Evolutionary conservation across 2,888 invertebrate species (phyloP).

Genomic region (Xestia xanthographa): DNA sequence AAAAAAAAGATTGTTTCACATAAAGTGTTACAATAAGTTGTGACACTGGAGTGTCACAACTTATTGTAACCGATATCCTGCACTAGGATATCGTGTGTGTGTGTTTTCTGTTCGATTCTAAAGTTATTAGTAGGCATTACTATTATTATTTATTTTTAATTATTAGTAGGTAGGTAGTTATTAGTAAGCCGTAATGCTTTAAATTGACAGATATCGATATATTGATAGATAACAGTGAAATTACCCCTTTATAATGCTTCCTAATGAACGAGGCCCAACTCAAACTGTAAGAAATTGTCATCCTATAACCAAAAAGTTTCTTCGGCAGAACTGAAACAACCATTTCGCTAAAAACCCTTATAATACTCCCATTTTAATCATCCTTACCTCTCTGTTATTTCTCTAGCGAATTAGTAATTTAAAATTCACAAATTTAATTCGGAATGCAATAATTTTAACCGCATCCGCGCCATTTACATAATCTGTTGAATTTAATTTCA

Average conservation of each 20-base stretch:
- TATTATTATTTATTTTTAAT: too few species aligned
- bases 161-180: too few species aligned
- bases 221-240: too few species aligned
- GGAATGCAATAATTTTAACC: constrained; percentile 61
- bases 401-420: constrained; percentile 46
- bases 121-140: neutral
- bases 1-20: too few species aligned
- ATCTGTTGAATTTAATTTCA: constrained; percentile 63
- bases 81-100: too few species aligned
- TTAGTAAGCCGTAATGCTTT: too few species aligned
- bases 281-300: constrained; percentile 24
- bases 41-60: too few species aligned
- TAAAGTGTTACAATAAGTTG: too few species aligned
- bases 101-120: neutral
- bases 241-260: neutral
- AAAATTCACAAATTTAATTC: constrained; percentile 60
- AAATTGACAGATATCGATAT: neutral
- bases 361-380: constrained; percentile 35
- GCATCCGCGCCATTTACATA: constrained; percentile 63
- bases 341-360: constrained; percentile 24
- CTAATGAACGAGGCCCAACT: constrained; percentile 10
- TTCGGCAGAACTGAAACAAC: constrained; percentile 12
- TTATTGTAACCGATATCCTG: too few species aligned
- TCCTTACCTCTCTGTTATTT: constrained; percentile 11
- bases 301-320: constrained; percentile 38